Conservation (phyloP, 2,888 invertebrate species). For the Alsophila aescularia region DNA sequence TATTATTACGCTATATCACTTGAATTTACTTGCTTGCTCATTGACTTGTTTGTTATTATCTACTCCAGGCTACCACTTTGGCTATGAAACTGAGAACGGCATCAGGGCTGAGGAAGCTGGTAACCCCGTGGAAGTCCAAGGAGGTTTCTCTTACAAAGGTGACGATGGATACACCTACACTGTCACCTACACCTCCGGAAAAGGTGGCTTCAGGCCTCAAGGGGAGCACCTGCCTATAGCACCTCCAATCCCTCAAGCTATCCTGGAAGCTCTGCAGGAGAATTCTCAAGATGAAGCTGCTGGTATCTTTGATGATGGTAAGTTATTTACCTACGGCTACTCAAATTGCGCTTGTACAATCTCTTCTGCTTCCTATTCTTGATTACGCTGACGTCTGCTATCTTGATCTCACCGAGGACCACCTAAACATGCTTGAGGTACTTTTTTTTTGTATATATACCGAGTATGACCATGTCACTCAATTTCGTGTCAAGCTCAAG, state of each 20-base stretch:
- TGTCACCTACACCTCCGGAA: conserved; percentile 80
- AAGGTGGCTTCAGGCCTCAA: conserved; percentile 82
- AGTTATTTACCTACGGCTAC: no score
- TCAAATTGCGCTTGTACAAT: no score
- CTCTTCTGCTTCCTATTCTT: no score
- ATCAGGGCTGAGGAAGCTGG: conserved; percentile 71
- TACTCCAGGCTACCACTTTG: conserved; percentile 64
- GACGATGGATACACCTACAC: conserved; percentile 83
- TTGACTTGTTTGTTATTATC: no score
- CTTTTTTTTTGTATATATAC: no score
- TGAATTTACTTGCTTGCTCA: no score
- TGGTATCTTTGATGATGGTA: conserved; percentile 82
- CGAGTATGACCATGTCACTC: no score
- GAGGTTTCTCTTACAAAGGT: conserved; percentile 83
- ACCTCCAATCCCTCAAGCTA: conserved; percentile 84
- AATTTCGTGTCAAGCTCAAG: no score
- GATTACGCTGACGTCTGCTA: no score
- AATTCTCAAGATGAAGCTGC: conserved; percentile 82
- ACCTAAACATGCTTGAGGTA: no score
- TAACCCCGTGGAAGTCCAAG: conserved; percentile 62
- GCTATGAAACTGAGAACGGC: conserved; percentile 73
- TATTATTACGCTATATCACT: no score
- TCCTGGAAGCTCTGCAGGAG: conserved; percentile 74
- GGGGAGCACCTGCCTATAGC: conserved; percentile 84
- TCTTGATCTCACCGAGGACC: no score